These are phyloP conservation scores for Pangasianodon hypophthalmus DNA, from an alignment of 2,113 vertebrate genomes.

Conservation along the genomic window DNA sequence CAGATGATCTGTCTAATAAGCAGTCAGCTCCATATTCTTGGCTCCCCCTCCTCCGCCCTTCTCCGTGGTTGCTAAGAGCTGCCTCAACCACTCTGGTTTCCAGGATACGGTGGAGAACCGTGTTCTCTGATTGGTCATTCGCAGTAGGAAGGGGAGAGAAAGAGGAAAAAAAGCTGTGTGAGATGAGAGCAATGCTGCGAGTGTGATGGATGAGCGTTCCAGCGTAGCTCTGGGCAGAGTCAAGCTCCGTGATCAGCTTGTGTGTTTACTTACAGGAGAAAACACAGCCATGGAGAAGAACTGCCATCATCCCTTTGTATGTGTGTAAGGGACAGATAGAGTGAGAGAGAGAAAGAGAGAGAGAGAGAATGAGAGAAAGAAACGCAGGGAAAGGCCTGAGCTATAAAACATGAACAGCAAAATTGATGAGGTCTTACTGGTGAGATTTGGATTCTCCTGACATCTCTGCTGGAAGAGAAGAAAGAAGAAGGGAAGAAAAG, in stretches of 20 bases:
- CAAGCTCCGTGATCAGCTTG: slow-evolving; percentile 47
- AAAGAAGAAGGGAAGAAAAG: background rate
- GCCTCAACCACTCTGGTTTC: slow-evolving; percentile 59
- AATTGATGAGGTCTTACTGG: background rate
- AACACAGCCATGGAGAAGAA: slow-evolving; percentile 24
- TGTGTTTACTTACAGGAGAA: slow-evolving; percentile 51
- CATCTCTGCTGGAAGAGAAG: slow-evolving; percentile 22
- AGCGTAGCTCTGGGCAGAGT: slow-evolving; percentile 54
- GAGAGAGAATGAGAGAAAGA: background rate
- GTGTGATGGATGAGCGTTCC: slow-evolving; percentile 63
- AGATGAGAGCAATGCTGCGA: slow-evolving; percentile 58
- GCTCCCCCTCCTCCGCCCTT: background rate
- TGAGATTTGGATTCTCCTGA: slow-evolving; percentile 44
- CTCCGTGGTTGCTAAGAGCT: slow-evolving; percentile 42
- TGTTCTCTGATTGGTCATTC: slow-evolving; percentile 54
- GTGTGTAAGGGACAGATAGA: slow-evolving; percentile 24
- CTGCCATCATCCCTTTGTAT: background rate
- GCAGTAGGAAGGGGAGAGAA: slow-evolving; percentile 30
- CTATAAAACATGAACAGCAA: slow-evolving; percentile 27
- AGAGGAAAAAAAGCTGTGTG: slow-evolving; percentile 40
- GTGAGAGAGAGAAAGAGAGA: background rate
- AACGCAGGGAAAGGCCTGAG: background rate
- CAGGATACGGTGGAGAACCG: slow-evolving; percentile 55
- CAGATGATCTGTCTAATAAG: slow-evolving; percentile 11
- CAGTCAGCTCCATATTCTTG: background rate